Conservation (phyloP, 2,888 invertebrate species). For the Drosophila mimica region DNA sequence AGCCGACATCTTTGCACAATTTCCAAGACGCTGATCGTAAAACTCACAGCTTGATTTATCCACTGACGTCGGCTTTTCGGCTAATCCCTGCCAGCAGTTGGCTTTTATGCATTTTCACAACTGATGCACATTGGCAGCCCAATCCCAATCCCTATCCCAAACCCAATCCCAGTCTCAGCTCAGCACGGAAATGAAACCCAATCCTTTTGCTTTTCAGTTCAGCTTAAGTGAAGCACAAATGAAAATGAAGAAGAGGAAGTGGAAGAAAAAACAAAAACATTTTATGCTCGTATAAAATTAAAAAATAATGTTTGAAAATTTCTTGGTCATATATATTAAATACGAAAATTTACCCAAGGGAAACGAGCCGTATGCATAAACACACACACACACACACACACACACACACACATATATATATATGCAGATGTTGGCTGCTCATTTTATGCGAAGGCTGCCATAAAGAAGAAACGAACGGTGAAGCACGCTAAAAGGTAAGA, state of each 20-base stretch:
- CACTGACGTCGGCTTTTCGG: not conserved
- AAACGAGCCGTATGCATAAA: constrained; percentile 50
- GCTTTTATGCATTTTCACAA: constrained; percentile 10
- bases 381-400: constrained; percentile 19
- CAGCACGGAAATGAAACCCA: not conserved
- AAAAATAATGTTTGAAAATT: constrained; percentile 76
- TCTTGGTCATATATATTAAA: constrained; percentile 76
- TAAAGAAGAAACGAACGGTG: constrained; percentile 75
- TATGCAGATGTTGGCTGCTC: constrained; percentile 51
- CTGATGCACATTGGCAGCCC: constrained; percentile 6
- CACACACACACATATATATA: not conserved
- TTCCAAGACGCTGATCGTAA: not conserved
- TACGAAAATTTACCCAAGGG: constrained; percentile 75
- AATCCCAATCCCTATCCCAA: not conserved
- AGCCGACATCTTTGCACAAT: not conserved
- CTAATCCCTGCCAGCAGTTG: not conserved
- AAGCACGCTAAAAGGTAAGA: constrained; percentile 79
- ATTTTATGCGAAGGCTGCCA: constrained; percentile 68
- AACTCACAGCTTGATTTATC: not conserved
- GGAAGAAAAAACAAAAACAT: constrained; percentile 18
- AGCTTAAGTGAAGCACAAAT: not conserved
- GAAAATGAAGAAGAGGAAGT: not conserved
- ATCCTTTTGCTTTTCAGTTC: not conserved
- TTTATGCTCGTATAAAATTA: constrained; percentile 61
- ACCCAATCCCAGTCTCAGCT: not conserved